phyloP scores from a whole-genome alignment of 2,113 vertebrate species.

The Macaca fascicularis region DNA sequence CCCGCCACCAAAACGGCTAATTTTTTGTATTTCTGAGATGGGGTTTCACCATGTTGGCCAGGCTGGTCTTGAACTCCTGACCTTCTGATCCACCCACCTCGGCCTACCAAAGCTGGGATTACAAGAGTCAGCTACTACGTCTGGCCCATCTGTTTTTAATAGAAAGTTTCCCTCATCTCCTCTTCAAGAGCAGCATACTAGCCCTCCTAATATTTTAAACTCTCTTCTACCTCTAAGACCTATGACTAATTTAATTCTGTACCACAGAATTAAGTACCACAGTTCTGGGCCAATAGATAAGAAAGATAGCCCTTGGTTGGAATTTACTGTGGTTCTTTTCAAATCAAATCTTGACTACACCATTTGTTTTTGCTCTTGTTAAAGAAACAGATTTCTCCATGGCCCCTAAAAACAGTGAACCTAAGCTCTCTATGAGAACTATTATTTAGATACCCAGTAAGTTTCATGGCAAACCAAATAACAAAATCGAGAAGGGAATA shows the following conservation, averaged over 20 bases:
- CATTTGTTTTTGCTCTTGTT: not conserved
- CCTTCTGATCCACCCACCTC: too few species aligned
- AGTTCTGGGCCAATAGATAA: not conserved
- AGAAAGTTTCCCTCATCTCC: not conserved
- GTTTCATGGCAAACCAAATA: slow-evolving; percentile 6
- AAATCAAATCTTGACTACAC: not conserved
- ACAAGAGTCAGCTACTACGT: too few species aligned
- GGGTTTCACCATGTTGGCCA: too few species aligned
- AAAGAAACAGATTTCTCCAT: not conserved
- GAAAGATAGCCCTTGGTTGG: not conserved
- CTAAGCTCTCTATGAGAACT: not conserved
- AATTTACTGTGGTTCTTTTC: not conserved
- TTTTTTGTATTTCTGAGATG: too few species aligned
- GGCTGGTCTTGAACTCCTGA: too few species aligned
- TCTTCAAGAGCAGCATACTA: not conserved
- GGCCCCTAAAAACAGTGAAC: not conserved
- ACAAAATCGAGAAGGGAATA: not conserved
- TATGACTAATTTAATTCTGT: not conserved
- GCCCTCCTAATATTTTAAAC: not conserved
- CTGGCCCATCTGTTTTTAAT: not conserved
- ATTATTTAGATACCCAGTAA: not conserved
- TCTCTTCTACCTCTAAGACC: not conserved
- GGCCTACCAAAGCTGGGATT: too few species aligned
- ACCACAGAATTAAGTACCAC: not conserved
- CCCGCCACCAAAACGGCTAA: too few species aligned